Conservation (phyloP, 2,888 invertebrate genomes). For the Polylopha cassiicola region DNA sequence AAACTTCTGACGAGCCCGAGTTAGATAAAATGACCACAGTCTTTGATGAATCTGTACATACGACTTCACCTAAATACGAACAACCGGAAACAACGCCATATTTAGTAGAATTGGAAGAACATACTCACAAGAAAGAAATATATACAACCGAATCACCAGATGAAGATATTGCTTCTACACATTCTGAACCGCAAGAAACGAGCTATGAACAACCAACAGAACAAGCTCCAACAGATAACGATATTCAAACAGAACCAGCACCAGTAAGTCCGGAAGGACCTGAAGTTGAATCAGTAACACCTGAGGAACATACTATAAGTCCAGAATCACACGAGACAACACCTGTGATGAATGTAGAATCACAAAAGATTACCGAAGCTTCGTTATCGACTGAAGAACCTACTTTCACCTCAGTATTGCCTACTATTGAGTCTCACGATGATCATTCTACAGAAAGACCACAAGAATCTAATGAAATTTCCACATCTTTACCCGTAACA, state of each 20-base stretch:
- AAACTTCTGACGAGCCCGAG: constrained; percentile 11
- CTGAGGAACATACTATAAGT: constrained; percentile 4
- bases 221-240: constrained; percentile 8
- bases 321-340: constrained; percentile 1
- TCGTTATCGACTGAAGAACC: constrained; percentile 5
- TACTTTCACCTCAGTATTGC: constrained; percentile 9
- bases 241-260: constrained; percentile 6
- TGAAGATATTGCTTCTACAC: constrained; percentile 9
- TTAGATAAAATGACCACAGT: constrained; percentile 7
- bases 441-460: constrained; percentile 9
- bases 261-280: constrained; percentile 2
- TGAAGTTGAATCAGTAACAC: not conserved
- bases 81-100: constrained; percentile 17
- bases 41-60: constrained; percentile 5
- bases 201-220: constrained; percentile 11
- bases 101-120: constrained; percentile 16
- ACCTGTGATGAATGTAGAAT: no score
- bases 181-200: constrained; percentile 2
- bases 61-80: constrained; percentile 4
- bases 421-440: not conserved
- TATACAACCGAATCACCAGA: constrained; percentile 6
- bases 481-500: constrained; percentile 14
- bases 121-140: constrained; percentile 20
- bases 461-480: constrained; percentile 18
- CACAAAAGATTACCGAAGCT: constrained; percentile 6